Conservation (phyloP, 2,113 vertebrate genomes). For the Rhegmatorhina hoffmannsi region DNA sequence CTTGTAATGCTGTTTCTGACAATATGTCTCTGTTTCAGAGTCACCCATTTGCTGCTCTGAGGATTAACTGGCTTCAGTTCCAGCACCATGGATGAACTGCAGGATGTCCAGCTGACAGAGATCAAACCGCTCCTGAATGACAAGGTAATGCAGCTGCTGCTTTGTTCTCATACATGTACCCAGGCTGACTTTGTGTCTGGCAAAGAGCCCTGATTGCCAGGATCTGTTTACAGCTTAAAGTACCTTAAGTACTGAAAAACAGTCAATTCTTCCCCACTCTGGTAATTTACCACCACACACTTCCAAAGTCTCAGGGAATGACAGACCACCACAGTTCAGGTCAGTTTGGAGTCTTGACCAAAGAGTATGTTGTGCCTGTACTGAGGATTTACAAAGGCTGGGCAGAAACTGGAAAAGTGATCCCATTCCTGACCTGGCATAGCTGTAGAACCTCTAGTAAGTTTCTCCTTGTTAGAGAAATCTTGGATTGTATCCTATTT, state of each 20-base stretch:
- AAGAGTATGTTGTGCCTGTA: not conserved
- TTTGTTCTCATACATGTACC: not conserved
- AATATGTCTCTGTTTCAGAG: conserved; percentile 61
- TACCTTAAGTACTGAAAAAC: not conserved
- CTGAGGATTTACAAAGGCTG: not conserved
- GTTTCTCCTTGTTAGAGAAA: not conserved
- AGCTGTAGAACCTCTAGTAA: not conserved
- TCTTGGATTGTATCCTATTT: not conserved
- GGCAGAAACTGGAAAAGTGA: not conserved
- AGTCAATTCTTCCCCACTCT: not conserved
- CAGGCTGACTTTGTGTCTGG: not conserved
- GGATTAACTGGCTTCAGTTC: not conserved
- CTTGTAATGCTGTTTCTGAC: not conserved
- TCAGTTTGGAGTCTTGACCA: not conserved
- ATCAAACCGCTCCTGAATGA: conserved; percentile 93
- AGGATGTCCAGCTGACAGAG: conserved; percentile 94
- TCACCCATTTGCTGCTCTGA: conserved; percentile 26
- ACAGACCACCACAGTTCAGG: not conserved
- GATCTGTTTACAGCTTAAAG: not conserved
- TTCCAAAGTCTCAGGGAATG: not conserved
- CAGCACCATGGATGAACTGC: conserved; percentile 89
- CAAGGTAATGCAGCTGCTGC: conserved; percentile 79
- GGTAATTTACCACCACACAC: not conserved
- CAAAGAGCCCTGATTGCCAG: not conserved
- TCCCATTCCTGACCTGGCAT: not conserved